A percentile compares a stretch with the other conserved stretches of the same genome.
phyloP scores from a whole-genome alignment of 2,797 vertebrate species.

The Urosaurus nigricauda region DNA sequence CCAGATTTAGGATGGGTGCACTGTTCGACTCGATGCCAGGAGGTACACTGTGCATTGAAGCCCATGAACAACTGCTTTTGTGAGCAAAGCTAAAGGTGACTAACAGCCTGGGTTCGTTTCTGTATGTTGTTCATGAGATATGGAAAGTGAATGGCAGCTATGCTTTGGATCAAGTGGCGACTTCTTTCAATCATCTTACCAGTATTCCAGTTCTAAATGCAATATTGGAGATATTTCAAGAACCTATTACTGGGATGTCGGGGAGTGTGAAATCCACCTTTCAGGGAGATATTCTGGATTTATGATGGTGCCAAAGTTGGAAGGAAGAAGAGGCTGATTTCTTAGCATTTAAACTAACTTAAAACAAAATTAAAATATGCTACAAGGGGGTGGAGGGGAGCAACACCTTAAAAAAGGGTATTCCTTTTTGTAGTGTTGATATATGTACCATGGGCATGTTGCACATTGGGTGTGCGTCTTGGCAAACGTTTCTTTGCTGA shows the following conservation, averaged over 20 bases:
- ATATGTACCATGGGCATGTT: constrained; percentile 33
- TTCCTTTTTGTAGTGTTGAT: neutral
- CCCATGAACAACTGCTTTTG: constrained; percentile 18
- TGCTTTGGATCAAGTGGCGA: neutral
- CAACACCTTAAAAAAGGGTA: neutral
- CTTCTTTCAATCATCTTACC: neutral
- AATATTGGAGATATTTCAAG: constrained; percentile 42
- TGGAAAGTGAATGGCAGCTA: neutral
- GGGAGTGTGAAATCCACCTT: neutral
- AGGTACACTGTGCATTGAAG: constrained; percentile 15
- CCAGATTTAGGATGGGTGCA: neutral
- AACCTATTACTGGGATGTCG: constrained; percentile 21
- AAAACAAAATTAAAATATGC: neutral
- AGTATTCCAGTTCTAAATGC: neutral
- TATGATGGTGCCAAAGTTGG: neutral
- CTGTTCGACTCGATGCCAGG: constrained; percentile 4
- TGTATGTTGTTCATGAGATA: neutral
- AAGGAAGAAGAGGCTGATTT: constrained; percentile 1
- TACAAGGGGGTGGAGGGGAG: neutral
- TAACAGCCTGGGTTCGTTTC: neutral
- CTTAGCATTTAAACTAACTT: constrained; percentile 12
- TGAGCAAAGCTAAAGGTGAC: neutral
- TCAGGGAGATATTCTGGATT: constrained; percentile 2
- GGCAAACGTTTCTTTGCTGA: constrained; percentile 69
- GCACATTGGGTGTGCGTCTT: constrained; percentile 48